Conservation (phyloP, 2,888 invertebrate genomes). For the Agrochola lychnidis region DNA sequence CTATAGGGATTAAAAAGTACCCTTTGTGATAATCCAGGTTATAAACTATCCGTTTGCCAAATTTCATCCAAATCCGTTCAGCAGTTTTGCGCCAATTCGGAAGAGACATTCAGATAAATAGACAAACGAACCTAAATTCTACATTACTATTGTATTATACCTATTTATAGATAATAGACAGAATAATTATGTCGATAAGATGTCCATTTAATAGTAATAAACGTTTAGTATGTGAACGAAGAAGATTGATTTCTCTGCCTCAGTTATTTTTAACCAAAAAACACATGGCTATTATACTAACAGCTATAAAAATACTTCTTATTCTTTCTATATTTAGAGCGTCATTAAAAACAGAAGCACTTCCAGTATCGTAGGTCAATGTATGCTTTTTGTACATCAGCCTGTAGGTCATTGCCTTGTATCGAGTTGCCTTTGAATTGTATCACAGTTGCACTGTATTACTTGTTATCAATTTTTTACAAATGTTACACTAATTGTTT, state of each 20-base stretch:
- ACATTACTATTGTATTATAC: not conserved
- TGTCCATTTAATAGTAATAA: not conserved
- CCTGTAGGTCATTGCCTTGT: conserved; percentile 41
- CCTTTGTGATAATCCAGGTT: not conserved
- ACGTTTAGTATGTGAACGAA: not conserved
- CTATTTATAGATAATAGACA: not conserved
- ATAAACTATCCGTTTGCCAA: not conserved
- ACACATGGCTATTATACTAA: conserved; percentile 29
- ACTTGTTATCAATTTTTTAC: conserved; percentile 1
- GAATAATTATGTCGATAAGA: not conserved
- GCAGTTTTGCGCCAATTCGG: not conserved
- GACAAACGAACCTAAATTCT: not conserved
- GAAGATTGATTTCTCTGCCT: not conserved
- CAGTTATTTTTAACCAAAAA: conserved; percentile 1
- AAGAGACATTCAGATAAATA: not conserved
- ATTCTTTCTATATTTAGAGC: conserved; percentile 17
- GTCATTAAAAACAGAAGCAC: conserved; percentile 38
- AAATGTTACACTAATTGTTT: conserved; percentile 8
- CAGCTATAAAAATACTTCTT: not conserved
- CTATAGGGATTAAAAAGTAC: not conserved
- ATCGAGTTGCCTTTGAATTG: conserved; percentile 32
- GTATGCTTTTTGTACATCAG: conserved; percentile 30
- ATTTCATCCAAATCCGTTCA: not conserved
- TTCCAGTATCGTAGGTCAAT: conserved; percentile 41
- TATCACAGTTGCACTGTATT: conserved; percentile 13